phyloP scores from a whole-genome alignment of 2,113 vertebrate species.

The Phrynosoma platyrhinos region DNA sequence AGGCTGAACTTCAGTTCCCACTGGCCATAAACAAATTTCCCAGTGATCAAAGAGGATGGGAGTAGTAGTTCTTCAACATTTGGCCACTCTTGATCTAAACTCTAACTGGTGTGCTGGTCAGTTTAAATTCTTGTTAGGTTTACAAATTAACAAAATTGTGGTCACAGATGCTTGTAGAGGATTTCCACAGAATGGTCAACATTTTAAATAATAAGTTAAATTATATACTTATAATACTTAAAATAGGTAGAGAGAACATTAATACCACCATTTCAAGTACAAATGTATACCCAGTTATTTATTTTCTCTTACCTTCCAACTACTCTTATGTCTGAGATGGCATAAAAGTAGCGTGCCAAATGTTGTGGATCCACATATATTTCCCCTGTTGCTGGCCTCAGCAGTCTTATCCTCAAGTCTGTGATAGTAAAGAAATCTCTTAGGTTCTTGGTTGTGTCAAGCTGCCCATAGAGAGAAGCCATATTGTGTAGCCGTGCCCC shows the following conservation, averaged over 20 bases:
- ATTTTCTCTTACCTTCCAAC: slow-evolving; percentile 92
- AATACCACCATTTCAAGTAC: too few species aligned
- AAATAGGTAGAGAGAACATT: neutral
- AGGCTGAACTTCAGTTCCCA: neutral
- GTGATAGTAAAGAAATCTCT: slow-evolving; percentile 99
- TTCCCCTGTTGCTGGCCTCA: slow-evolving; percentile 94
- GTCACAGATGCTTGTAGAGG: neutral
- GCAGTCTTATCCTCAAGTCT: slow-evolving; percentile 92
- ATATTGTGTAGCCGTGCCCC: slow-evolving; percentile 96
- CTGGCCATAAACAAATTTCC: neutral
- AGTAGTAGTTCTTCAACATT: neutral
- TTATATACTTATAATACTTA: neutral
- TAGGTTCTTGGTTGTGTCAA: slow-evolving; percentile 98
- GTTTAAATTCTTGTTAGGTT: neutral
- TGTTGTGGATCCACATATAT: slow-evolving; percentile 95
- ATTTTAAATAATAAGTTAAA: neutral
- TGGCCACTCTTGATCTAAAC: neutral
- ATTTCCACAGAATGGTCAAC: neutral
- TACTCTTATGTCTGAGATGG: slow-evolving; percentile 97
- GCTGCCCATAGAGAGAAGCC: slow-evolving; percentile 97
- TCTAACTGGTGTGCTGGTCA: neutral
- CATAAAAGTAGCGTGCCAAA: slow-evolving; percentile 96
- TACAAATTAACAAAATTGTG: neutral
- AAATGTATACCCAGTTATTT: neutral
- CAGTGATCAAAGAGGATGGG: neutral